Evolutionary conservation across 2,888 invertebrate species (phyloP), one percentile per base, ranked within the genome.

Genomic region (Microchrysa polita): DNA sequence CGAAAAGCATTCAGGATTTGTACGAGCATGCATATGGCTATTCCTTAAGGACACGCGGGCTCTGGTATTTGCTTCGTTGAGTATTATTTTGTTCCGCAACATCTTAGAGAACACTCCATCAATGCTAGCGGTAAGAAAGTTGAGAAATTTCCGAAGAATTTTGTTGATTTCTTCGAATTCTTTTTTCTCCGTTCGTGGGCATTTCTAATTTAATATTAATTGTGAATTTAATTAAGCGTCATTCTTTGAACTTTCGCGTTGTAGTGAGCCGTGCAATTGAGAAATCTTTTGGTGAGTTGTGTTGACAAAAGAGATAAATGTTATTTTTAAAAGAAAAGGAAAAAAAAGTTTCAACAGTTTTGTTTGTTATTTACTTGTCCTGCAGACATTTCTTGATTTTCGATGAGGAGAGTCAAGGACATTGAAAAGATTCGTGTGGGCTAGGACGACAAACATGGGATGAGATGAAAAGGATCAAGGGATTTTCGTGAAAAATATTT

Each of bases 181-280:
- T 60, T 34, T 34, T 34, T 48, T 48, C 16, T 48, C n/a, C n/a
- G n/a, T n/a, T n/a, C n/a, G n/a, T n/a, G 12, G 1, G 40, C 42
- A 1, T 74, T 77, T 74, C 74, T 75, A 78, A 80, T 80, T 78
- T 77, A 79, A 80, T 80, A 80, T 81, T 80, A 80, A 81, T 81
- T 81, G 79, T 79, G 80, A 81, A 80, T 81, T 81, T 81, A 81
- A 81, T 81, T 81, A 81, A 80, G 80, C 65, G 20, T 79, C 78
- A 81, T 81, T 80, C 81, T 79, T 80, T 81, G 80, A 80, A 81
- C 69, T 69, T 55, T 55, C 42, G n/a, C 52, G 14, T 5, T 7
- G 27, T 7, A 7, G 27, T 7, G 20, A 16, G n/a, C n/a, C n/a
- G n/a, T n/a, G n/a, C n/a, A n/a, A 7, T 63, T 40, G 48, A n/a